Conservation (phyloP, 2,797 vertebrate genomes). For the Ambastaia sidthimunki region DNA sequence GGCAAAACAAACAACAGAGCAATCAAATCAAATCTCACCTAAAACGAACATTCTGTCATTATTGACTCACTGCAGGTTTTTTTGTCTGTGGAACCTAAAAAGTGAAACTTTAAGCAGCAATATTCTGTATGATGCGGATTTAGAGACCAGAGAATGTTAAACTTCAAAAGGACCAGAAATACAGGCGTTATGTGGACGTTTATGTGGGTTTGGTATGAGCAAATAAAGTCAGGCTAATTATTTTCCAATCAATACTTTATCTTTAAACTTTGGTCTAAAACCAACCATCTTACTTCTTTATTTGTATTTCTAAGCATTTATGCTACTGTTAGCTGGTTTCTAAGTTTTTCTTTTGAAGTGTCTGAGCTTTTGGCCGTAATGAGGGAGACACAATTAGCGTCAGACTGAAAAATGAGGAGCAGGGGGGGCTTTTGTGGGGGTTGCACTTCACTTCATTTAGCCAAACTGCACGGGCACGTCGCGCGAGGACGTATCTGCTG, state of each 20-base stretch:
- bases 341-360: slow-evolving; percentile 46
- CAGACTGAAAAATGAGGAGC: slow-evolving; percentile 47
- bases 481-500: slow-evolving; percentile 62
- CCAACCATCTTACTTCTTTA: slow-evolving; percentile 25
- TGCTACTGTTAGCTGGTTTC: slow-evolving; percentile 13
- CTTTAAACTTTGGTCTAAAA: not conserved
- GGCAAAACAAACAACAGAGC: not conserved
- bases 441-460: slow-evolving; percentile 71
- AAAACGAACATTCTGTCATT: not conserved
- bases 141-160: too few species aligned
- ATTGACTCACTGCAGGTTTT: not conserved
- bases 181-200: not conserved
- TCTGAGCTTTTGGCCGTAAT: slow-evolving; percentile 72
- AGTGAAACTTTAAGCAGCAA: too few species aligned
- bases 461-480: slow-evolving; percentile 69
- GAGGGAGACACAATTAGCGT: slow-evolving; percentile 76
- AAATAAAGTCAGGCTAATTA: not conserved
- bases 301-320: slow-evolving; percentile 16
- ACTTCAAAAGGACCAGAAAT: too few species aligned
- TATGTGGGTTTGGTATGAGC: not conserved
- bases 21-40: not conserved
- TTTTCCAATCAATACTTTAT: slow-evolving; percentile 1
- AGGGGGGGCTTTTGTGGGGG: slow-evolving; percentile 29
- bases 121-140: too few species aligned
- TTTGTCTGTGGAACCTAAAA: not conserved